Evolutionary conservation across 2,888 invertebrate genomes (phyloP), one percentile per base, ranked within the genome.

Genomic region (Drosophila sordidapex): DNA sequence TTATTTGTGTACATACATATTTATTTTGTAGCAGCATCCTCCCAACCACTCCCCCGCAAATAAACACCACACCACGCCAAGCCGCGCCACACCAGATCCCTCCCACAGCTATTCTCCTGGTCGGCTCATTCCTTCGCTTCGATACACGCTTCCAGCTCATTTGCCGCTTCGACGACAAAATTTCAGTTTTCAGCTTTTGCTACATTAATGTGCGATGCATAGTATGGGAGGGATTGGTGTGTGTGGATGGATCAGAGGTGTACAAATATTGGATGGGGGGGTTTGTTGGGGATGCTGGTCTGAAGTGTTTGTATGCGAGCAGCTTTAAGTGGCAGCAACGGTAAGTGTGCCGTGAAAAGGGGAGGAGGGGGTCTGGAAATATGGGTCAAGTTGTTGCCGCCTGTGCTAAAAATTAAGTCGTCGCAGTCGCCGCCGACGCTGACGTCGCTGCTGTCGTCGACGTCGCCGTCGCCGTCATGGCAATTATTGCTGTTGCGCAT

Each of bases 381-480:
- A 90, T 87, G 90, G 87, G 87, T 87, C 87, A 87, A 87, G 87
- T 87, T 87, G 90, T 83, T 89, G 84, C 79, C 77, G 87, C 83
- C 89, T 81, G 79, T 85, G 89, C 82, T 84, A 87, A 89, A 89
- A 84, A 89, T 89, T 83, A 89, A 83, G 89, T 88, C 66, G 69
- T 81, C 66, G 75, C 71, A 46, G 78, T 51, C 40, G 54, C 29
- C 7, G 43, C 15, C 5, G 52, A 53, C 29, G 78, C 29, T 13
- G 38, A 27, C 33, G 64, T 31, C 54, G 56, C 59, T 54, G 54
- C 54, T 56, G 11, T 4, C 61, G 80, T 70, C 49, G 29, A 5
- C 29, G 58, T 40, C 52, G 58, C 35, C 57, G 66, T 56, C 62
- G 70, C 73, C 76, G 87, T 89, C 78, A 78, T 83, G 82, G 85